Percentiles rank a stretch among this genome's conserved stretches.
Conservation (phyloP, 2,113 vertebrate genomes). For the Chaetorhynchus papuensis region DNA sequence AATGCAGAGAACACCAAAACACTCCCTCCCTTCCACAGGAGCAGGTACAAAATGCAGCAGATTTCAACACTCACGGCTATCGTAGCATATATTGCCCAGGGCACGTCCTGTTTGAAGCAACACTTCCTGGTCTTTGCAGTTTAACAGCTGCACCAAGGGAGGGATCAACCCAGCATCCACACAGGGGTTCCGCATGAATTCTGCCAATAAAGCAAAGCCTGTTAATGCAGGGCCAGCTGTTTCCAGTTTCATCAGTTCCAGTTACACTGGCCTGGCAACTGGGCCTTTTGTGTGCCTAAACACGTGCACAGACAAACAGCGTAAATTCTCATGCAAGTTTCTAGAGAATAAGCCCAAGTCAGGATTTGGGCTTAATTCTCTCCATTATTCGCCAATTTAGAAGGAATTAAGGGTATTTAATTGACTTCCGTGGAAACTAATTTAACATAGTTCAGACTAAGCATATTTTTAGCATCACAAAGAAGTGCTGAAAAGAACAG, state of each 20-base stretch:
- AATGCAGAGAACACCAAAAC: background rate
- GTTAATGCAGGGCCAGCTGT: background rate
- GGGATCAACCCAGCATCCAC: constrained; percentile 93
- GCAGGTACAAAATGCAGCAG: background rate
- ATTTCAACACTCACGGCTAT: constrained; percentile 92
- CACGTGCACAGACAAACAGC: background rate
- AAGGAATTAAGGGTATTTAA: constrained; percentile 33
- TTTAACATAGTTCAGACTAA: background rate
- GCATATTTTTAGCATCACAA: background rate
- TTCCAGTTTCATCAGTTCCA: background rate
- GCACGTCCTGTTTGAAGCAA: constrained; percentile 96
- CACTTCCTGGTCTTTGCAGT: constrained; percentile 92
- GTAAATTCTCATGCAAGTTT: background rate
- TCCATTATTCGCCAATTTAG: background rate
- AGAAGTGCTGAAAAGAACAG: background rate
- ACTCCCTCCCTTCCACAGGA: background rate
- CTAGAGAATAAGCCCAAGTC: background rate
- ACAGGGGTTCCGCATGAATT: constrained; percentile 93
- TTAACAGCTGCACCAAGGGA: constrained; percentile 90
- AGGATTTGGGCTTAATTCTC: background rate
- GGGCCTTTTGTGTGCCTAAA: background rate
- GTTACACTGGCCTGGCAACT: background rate
- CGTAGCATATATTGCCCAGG: constrained; percentile 98
- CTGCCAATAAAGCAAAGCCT: constrained; percentile 66
- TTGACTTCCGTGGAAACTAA: constrained; percentile 22